phyloP scores from a whole-genome alignment of 2,113 vertebrate species.

The Corvus moneduloides region DNA sequence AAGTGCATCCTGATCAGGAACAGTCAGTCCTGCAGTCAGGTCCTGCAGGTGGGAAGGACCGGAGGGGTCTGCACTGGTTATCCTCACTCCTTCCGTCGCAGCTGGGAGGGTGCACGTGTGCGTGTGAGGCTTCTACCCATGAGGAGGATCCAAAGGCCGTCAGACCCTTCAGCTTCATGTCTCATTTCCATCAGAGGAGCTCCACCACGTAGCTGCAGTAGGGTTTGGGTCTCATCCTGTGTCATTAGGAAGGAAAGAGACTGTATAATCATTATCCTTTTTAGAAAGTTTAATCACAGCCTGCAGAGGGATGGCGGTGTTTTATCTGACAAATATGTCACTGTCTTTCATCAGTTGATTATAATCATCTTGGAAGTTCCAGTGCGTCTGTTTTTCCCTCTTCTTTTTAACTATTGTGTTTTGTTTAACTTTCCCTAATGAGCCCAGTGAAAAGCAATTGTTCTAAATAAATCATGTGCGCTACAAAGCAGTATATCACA shows the following conservation, averaged over 20 bases:
- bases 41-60: not conserved
- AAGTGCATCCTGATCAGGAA: not conserved
- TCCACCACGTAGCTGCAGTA: not conserved
- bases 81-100: not conserved
- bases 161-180: not conserved
- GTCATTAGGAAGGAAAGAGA: not conserved
- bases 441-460: constrained; percentile 68
- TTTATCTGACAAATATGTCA: constrained; percentile 48
- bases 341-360: constrained; percentile 58
- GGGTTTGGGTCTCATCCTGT: not conserved
- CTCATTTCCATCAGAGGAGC: not conserved
- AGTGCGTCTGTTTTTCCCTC: constrained; percentile 24
- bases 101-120: not conserved
- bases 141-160: not conserved
- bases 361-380: constrained; percentile 55
- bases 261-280: not conserved
- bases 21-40: not conserved
- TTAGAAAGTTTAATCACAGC: not conserved
- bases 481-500: constrained; percentile 72
- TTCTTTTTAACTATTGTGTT: constrained; percentile 60
- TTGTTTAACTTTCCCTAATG: constrained; percentile 68
- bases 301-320: not conserved
- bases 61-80: not conserved
- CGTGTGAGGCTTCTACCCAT: not conserved
- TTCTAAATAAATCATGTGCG: constrained; percentile 69